Conservation (phyloP, 2,888 invertebrate species). For the Atherix ibis region DNA sequence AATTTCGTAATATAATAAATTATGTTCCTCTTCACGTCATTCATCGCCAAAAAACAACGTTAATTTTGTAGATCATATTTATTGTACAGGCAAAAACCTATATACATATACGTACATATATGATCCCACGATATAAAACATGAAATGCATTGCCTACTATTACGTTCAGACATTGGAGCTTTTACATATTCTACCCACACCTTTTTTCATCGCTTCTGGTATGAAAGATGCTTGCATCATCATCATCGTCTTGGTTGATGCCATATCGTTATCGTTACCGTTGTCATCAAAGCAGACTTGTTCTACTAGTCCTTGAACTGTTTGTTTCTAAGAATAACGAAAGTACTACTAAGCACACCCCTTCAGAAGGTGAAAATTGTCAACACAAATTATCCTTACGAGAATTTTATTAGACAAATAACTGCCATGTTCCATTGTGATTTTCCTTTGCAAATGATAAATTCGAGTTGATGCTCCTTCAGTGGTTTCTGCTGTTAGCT, state of each 20-base stretch:
- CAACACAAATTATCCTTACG: slow-evolving; percentile 16
- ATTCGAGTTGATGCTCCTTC: slow-evolving; percentile 2
- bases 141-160: neutral
- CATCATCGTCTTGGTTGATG: no score
- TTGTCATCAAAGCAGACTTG: no score
- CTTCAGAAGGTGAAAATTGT: slow-evolving; percentile 11
- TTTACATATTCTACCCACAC: neutral
- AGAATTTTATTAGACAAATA: slow-evolving; percentile 17
- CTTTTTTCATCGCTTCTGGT: no score
- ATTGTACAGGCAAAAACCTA: neutral
- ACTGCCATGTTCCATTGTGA: slow-evolving; percentile 14
- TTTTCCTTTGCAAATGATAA: slow-evolving; percentile 9
- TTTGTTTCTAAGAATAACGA: neutral
- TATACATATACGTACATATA: neutral
- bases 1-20: slow-evolving; percentile 7
- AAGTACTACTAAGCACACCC: neutral
- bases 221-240: no score
- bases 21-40: slow-evolving; percentile 1
- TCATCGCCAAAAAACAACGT: neutral
- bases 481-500: slow-evolving; percentile 3
- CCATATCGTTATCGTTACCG: no score
- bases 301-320: no score
- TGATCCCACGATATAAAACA: neutral
- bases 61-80: neutral
- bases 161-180: neutral